Evolutionary conservation across 2,888 invertebrate species (phyloP), one percentile per base, ranked within the genome.

Genomic region (Imbricaverruca yamaguchii): DNA sequence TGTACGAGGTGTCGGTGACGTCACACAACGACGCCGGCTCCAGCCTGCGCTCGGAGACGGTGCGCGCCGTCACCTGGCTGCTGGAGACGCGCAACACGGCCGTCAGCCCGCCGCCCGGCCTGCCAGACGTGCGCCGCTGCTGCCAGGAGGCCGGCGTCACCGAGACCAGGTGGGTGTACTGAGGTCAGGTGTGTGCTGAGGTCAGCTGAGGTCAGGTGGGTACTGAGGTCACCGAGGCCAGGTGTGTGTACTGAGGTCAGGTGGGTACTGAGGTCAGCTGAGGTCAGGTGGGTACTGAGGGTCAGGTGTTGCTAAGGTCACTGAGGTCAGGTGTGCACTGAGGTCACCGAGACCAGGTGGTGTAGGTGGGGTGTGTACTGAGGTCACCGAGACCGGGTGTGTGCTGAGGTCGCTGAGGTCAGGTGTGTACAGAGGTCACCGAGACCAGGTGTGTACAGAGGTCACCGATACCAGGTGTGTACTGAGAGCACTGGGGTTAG

Each of bases 1-100:
- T 94, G 94, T 94, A 94, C 86, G 93, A 94, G 85, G 89, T 94
- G 11, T 90, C 91, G 0, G 92, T 94, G 15, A 91, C 91, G 0
- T 92, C 94, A 0, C 90, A 89, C 81, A 94, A 94, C 86, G 89
- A 90, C 25, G 92, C 92, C 86, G 94, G 94, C 0, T 90, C 91
- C 0, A 94, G 94, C 87, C 88, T 94, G 84, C 93, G 94, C 0
- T 93, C 92, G 81, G 91, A 92, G 85, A 89, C 91, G 21, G 88
- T 94, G 56, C 91, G 94, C 86, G 91, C 92, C 0, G 87, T 94
- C 12, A 94, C 94, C 0, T 88, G 93, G 82, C 90, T 91, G 6
- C 91, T 91, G 25, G 79, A 83, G 6, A 67, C 80, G 12, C 80
- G 81, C 25, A 81, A 81, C 23, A 74, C 81, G 1, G 80, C 81